Conservation (phyloP, 92 coral and sea anemone species). For the Umimayanthus chanpuru region DNA sequence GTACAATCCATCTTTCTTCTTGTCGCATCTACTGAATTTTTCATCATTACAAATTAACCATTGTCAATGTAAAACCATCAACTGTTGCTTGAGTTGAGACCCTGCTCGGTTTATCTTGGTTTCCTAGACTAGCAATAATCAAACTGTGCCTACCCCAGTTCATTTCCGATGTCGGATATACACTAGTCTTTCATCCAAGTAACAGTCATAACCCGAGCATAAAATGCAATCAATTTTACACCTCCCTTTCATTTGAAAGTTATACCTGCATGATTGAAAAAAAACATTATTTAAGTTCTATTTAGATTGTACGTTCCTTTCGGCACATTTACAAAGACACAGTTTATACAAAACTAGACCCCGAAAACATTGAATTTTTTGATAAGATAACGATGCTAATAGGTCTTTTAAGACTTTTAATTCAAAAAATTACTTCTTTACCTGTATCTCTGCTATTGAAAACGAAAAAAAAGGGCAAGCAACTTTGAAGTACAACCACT, state of each 20-base stretch:
- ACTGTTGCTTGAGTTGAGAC: too few species aligned
- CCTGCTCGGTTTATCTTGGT: too few species aligned
- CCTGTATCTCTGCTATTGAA: slow-evolving; percentile 5
- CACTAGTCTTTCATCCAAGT: neutral
- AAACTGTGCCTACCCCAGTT: neutral
- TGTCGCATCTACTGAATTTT: too few species aligned
- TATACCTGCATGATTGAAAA: neutral
- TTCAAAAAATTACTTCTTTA: neutral
- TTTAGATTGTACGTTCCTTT: neutral
- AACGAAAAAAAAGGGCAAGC: slow-evolving; percentile 5
- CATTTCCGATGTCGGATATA: neutral
- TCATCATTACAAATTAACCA: too few species aligned
- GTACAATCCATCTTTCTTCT: too few species aligned
- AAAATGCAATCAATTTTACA: neutral
- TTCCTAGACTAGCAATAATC: too few species aligned
- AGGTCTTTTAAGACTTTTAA: slow-evolving; percentile 4
- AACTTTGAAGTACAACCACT: neutral
- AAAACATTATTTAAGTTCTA: neutral
- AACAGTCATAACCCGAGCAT: neutral
- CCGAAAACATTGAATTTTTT: slow-evolving; percentile 8
- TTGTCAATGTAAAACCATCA: too few species aligned
- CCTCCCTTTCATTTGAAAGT: neutral
- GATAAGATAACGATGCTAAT: neutral
- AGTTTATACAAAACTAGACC: neutral
- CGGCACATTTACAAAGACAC: slow-evolving; percentile 22